Percentiles rank a stretch among this genome's conserved stretches.
Evolutionary conservation across 2,888 invertebrate genomes (phyloP).

Genomic region (Mesorhabditis spiculigera): DNA sequence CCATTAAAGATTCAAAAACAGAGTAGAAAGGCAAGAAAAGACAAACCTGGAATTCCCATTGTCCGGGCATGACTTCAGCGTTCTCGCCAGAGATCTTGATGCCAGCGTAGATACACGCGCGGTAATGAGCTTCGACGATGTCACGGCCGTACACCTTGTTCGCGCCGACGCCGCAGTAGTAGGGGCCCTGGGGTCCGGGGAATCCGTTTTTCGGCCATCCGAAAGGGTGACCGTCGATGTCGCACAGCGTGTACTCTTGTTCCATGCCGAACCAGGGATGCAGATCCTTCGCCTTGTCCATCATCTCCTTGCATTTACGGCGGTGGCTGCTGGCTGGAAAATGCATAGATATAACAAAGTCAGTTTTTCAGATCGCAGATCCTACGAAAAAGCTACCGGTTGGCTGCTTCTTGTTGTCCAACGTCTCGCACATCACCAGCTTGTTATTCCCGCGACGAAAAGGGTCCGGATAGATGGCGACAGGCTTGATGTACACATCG

Average conservation of each 20-base stretch:
- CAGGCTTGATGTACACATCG: constrained; percentile 84
- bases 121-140: constrained; percentile 91
- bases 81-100: constrained; percentile 88
- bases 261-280: constrained; percentile 66
- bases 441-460: constrained; percentile 79
- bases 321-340: constrained; percentile 62
- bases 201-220: constrained; percentile 59
- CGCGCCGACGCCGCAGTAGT: constrained; percentile 90
- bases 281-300: constrained; percentile 61
- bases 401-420: constrained; percentile 49
- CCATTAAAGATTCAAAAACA: background rate
- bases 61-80: constrained; percentile 72
- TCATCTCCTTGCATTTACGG: constrained; percentile 60
- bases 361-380: background rate
- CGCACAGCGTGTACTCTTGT: constrained; percentile 65
- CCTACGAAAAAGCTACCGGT: constrained; percentile 33
- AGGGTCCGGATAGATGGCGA: constrained; percentile 89
- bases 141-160: constrained; percentile 81
- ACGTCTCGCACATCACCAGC: constrained; percentile 79
- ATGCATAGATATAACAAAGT: too few species aligned
- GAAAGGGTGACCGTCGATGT: constrained; percentile 59
- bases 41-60: constrained; percentile 44
- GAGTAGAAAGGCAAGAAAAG: background rate
- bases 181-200: constrained; percentile 70
- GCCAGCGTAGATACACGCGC: constrained; percentile 88